Base-by-base conservation (phyloP, 92 coral and sea anemone species). In the Desmophyllum pertusum region DNA sequence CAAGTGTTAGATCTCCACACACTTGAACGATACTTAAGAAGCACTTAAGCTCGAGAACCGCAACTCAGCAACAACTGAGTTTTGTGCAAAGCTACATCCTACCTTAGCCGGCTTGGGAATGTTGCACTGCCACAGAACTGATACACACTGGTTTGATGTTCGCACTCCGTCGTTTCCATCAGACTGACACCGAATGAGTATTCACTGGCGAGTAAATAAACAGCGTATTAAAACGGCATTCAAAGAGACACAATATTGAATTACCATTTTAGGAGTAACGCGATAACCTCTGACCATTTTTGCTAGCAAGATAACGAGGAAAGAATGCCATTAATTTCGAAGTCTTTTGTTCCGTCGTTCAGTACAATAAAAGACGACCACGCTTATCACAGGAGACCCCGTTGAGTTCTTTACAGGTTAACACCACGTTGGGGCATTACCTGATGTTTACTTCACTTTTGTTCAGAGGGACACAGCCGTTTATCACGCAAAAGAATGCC, bases 181-280 rank as follows among this genome's bases (percentile, higher is more conserved):
- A 33, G 65, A 75, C 15, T 75, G 79, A 51, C 43, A 21, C 46
- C 31, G 29, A n/a, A 52, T 75, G 15, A 55, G 6, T 37, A 13
- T 21, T 50, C 42, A 9, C 42, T 3, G 30, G 35, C 55, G 55
- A 78, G 72, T 59, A 61, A 78, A 37, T 61, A 78, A 59, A 59
- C 66, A 77, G 70, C 53, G 14, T 42, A 38, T 59, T 23, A 40
- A 31, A n/a, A 59, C 82, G 50, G 82, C 42, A 57, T 59, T 78
- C 43, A 50, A 59, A 38, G 27, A 31, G 50, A 40, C 70, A 78
- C 8, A 59, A 63, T 71, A 72, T 6, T n/a, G 55, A 27, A 79
- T 65, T 79, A 45, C 84, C 73, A 79, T 42, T 50, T 81, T 81
- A 51, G 38, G 85, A 81, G 37, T 33, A 81, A 25, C 70, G 50